A percentile compares a stretch with the other conserved stretches of the same genome.
Evolutionary conservation across 2,113 vertebrate genomes (phyloP).

Genomic region (Herpetotheres cachinnans): DNA sequence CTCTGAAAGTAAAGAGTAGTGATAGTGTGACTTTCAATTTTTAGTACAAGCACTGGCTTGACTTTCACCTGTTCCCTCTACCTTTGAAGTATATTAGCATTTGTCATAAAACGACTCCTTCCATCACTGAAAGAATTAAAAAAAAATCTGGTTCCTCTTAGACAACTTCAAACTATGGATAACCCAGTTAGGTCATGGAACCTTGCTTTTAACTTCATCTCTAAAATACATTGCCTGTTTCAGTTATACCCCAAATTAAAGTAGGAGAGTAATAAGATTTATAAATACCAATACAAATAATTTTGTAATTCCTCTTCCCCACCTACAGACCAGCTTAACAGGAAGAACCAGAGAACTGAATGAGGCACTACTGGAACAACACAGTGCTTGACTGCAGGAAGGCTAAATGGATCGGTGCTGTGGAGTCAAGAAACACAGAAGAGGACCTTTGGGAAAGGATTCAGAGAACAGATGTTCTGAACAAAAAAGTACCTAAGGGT

Average conservation of each 20-base stretch:
- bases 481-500: neutral
- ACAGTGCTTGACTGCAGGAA: neutral
- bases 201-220: neutral
- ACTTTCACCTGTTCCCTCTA: slow-evolving; percentile 22
- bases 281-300: neutral
- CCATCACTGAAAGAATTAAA: neutral
- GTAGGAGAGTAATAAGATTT: neutral
- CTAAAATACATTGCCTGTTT: neutral
- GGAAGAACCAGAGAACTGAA: neutral
- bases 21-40: slow-evolving; percentile 14
- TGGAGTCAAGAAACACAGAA: neutral
- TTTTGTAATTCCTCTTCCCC: neutral
- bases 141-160: neutral
- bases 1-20: slow-evolving; percentile 2
- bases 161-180: neutral
- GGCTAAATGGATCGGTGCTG: neutral
- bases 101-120: slow-evolving; percentile 1
- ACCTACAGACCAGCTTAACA: neutral
- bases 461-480: neutral
- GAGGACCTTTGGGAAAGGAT: neutral
- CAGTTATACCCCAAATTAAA: neutral
- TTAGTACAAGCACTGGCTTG: slow-evolving; percentile 15
- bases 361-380: neutral
- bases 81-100: slow-evolving; percentile 20
- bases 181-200: neutral